Evolutionary conservation across 2,888 invertebrate species (phyloP).

Genomic region (Colostygia pectinataria): DNA sequence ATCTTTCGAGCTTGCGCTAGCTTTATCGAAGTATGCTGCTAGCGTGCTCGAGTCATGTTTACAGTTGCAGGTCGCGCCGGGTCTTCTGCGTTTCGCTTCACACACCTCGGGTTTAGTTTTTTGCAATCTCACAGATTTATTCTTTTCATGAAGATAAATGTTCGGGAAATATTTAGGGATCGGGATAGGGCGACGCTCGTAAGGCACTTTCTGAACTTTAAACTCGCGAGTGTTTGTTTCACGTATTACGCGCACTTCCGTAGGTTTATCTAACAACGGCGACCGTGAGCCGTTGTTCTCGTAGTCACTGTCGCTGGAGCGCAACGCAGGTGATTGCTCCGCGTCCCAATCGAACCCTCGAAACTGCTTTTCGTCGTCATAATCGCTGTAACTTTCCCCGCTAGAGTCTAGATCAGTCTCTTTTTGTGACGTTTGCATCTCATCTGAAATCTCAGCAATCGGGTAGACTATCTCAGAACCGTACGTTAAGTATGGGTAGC

Average conservation of each 20-base stretch:
- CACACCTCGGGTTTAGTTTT: conserved; percentile 64
- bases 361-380: conserved; percentile 83
- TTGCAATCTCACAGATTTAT: conserved; percentile 73
- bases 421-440: conserved; percentile 87
- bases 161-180: conserved; percentile 48
- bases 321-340: conserved; percentile 68
- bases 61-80: conserved; percentile 57
- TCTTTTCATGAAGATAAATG: conserved; percentile 56
- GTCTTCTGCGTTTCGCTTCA: conserved; percentile 57
- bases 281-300: conserved; percentile 88
- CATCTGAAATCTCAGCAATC: conserved; percentile 92
- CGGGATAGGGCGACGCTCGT: conserved; percentile 58
- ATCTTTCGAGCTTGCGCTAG: conserved; percentile 88
- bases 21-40: conserved; percentile 81
- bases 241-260: conserved; percentile 71
- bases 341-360: conserved; percentile 79
- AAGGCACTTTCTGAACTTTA: conserved; percentile 68
- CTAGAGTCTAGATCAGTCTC: conserved; percentile 84
- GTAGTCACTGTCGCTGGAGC: conserved; percentile 85
- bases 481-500: conserved; percentile 87
- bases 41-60: conserved; percentile 48
- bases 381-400: conserved; percentile 84
- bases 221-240: conserved; percentile 65
- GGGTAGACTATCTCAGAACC: conserved; percentile 92
- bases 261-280: conserved; percentile 83